A percentile compares a stretch with the other conserved stretches of the same genome.
Conservation (phyloP, 2,797 vertebrate species). For the Amazona finschi region DNA sequence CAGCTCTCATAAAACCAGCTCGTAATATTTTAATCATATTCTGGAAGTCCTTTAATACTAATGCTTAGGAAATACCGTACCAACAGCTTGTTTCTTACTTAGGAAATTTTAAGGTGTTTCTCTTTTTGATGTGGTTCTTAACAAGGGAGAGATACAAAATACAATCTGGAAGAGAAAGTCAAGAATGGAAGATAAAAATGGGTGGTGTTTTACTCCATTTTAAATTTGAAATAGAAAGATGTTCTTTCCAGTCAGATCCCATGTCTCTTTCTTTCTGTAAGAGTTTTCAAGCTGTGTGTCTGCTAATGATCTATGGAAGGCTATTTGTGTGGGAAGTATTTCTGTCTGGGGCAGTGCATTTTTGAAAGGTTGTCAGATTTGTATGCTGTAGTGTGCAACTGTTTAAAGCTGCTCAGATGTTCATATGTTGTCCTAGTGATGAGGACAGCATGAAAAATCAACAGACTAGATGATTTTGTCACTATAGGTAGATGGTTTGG, state of each 20-base stretch:
- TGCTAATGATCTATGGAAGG: not conserved
- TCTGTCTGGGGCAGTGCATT: not conserved
- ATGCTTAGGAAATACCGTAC: not conserved
- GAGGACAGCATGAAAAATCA: not conserved
- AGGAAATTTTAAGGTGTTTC: not conserved
- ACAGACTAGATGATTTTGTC: not conserved
- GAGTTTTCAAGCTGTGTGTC: not conserved
- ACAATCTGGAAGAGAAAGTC: not conserved
- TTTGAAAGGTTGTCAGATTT: not conserved
- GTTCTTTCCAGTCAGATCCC: not conserved
- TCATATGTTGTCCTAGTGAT: not conserved
- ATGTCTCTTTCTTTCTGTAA: not conserved
- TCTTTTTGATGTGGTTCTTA: not conserved
- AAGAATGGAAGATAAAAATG: not conserved
- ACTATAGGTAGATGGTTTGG: not conserved
- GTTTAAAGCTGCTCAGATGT: not conserved
- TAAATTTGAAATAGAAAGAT: not conserved
- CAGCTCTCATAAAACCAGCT: slow-evolving; percentile 42
- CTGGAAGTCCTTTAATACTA: slow-evolving; percentile 17
- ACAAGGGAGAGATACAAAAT: not conserved
- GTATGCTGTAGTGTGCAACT: not conserved
- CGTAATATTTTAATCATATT: slow-evolving; percentile 51
- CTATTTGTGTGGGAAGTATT: not conserved
- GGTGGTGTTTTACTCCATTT: not conserved
- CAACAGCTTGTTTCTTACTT: not conserved